These are phyloP conservation scores for Drosophila kambysellisi DNA, from an alignment of 2,888 invertebrate species.

Conservation along the genomic window DNA sequence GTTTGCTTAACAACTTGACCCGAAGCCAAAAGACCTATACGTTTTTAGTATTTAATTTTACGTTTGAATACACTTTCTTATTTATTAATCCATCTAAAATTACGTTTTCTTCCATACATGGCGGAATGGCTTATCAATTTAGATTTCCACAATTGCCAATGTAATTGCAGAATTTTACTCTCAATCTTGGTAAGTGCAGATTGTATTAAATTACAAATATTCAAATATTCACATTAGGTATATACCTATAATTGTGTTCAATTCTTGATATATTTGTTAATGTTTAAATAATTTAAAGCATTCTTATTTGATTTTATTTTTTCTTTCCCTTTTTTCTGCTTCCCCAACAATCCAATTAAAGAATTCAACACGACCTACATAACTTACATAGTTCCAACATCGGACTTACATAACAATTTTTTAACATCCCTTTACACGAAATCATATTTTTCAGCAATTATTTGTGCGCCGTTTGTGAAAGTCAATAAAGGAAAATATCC, in stretches of 20 bases:
- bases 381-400: not conserved
- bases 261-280: not conserved
- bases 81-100: not conserved
- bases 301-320: not conserved
- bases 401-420: not conserved
- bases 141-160: not conserved
- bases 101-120: not conserved
- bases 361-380: not conserved
- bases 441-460: conserved; percentile 14
- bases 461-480: conserved; percentile 21
- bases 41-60: conserved; percentile 2
- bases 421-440: conserved; percentile 2
- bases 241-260: not conserved
- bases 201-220: not conserved
- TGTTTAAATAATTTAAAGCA: not conserved
- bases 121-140: conserved; percentile 6
- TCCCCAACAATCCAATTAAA: not conserved
- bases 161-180: no score
- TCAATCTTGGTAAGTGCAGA: not conserved
- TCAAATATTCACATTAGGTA: not conserved
- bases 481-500: conserved; percentile 17
- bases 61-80: not conserved
- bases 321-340: not conserved
- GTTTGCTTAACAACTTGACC: conserved; percentile 35
- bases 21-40: conserved; percentile 26